These are phyloP conservation scores for Eupithecia vulgata DNA, from an alignment of 2,888 invertebrate genomes.

Conservation along the genomic window DNA sequence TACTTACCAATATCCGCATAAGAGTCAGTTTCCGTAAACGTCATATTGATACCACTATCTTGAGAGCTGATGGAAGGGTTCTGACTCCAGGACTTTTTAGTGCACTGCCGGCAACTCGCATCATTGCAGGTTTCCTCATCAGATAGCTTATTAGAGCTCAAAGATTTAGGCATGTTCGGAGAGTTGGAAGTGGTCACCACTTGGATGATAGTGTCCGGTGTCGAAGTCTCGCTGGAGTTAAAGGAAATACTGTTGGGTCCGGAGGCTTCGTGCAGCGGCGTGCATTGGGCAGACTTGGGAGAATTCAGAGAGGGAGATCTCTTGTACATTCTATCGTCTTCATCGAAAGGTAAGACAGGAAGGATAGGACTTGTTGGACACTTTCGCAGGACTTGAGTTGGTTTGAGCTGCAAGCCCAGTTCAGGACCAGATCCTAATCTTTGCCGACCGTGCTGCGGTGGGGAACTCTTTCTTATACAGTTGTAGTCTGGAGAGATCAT, in stretches of 20 bases:
- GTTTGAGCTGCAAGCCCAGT: slow-evolving; percentile 70
- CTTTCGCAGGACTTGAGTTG: slow-evolving; percentile 66
- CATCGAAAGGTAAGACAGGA: slow-evolving; percentile 63
- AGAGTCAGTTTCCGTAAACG: slow-evolving; percentile 88
- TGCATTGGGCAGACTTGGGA: slow-evolving; percentile 75
- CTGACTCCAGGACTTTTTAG: slow-evolving; percentile 85
- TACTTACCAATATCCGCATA: slow-evolving; percentile 77
- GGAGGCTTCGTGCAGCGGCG: slow-evolving; percentile 75
- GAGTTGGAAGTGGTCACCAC: slow-evolving; percentile 74
- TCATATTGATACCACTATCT: slow-evolving; percentile 90
- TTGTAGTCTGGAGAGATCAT: slow-evolving; percentile 83
- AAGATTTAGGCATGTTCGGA: slow-evolving; percentile 78
- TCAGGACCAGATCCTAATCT: slow-evolving; percentile 78
- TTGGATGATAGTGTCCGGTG: slow-evolving; percentile 81
- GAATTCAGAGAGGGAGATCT: slow-evolving; percentile 67
- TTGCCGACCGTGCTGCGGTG: slow-evolving; percentile 72
- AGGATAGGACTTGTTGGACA: slow-evolving; percentile 79
- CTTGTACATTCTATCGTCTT: slow-evolving; percentile 67
- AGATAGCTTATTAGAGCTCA: slow-evolving; percentile 82
- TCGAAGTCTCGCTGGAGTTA: slow-evolving; percentile 81
- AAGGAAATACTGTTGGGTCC: slow-evolving; percentile 79
- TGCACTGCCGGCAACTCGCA: slow-evolving; percentile 74
- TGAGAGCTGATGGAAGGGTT: slow-evolving; percentile 89
- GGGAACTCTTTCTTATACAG: slow-evolving; percentile 74
- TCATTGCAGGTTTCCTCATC: slow-evolving; percentile 84